Conservation (phyloP, 2,797 vertebrate genomes). For the Champsocephalus gunnari region DNA sequence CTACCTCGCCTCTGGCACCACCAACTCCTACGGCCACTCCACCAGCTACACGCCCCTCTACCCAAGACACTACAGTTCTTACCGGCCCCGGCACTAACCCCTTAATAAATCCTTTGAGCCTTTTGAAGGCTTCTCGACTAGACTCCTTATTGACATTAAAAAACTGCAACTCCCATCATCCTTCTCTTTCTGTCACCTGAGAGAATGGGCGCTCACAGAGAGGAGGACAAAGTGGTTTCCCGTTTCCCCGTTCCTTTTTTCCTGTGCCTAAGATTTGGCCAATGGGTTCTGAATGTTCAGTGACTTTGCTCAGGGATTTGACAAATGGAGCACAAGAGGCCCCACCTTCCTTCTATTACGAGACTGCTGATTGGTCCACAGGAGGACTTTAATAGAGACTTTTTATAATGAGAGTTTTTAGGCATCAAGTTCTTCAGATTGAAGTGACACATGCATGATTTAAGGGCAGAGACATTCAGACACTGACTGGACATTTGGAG, state of each 20-base stretch:
- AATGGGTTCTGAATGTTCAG: conserved; percentile 74
- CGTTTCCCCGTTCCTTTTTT: conserved; percentile 63
- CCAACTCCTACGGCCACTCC: conserved; percentile 71
- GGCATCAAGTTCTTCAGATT: conserved; percentile 61
- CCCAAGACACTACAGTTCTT: conserved; percentile 83
- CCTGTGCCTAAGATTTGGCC: conserved; percentile 73
- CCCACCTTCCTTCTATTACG: conserved; percentile 71
- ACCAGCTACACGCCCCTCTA: conserved; percentile 78
- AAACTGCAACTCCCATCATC: conserved; percentile 42
- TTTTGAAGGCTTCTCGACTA: conserved; percentile 30
- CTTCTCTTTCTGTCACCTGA: conserved; percentile 46
- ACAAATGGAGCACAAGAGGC: conserved; percentile 80
- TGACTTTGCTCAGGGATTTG: conserved; percentile 87
- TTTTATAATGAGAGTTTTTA: conserved; percentile 64
- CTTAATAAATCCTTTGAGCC: conserved; percentile 23
- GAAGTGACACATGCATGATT: conserved; percentile 57
- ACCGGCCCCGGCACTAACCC: conserved; percentile 88
- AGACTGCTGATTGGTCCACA: conserved; percentile 75
- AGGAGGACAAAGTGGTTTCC: conserved; percentile 86
- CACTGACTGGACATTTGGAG: conserved; percentile 34
- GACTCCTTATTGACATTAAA: conserved; percentile 30
- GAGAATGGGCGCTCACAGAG: conserved; percentile 85
- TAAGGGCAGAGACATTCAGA: conserved; percentile 43
- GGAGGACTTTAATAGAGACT: conserved; percentile 61
- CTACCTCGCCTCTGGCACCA: conserved; percentile 49